A percentile compares a stretch with the other conserved stretches of the same genome.
Conservation (phyloP, 2,797 vertebrate genomes). For the Cuculus canorus region DNA sequence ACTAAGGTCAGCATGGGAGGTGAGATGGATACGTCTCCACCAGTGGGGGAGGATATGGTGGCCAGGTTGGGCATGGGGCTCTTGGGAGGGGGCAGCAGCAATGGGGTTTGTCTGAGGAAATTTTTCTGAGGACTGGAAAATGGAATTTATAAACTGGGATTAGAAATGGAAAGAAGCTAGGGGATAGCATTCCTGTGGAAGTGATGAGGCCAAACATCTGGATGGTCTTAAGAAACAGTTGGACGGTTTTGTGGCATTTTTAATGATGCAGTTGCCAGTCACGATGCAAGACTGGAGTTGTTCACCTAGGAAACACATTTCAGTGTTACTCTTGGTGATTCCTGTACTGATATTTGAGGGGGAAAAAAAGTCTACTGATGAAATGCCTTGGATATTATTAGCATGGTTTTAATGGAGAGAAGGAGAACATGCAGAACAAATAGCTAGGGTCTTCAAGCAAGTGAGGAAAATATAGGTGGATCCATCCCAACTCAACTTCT, state of each 20-base stretch:
- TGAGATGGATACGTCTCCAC: accelerated
- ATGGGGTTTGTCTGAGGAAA: accelerated
- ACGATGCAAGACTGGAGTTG: not conserved
- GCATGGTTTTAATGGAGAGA: not conserved
- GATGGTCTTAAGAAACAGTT: not conserved
- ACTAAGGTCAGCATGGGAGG: not conserved
- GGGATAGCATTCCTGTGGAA: not conserved
- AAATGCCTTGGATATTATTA: not conserved
- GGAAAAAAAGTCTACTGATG: not conserved
- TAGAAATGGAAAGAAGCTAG: not conserved
- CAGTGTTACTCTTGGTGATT: not conserved
- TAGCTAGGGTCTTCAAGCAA: not conserved
- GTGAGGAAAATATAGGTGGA: not conserved
- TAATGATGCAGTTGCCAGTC: not conserved
- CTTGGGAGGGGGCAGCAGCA: not conserved
- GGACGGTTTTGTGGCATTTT: not conserved
- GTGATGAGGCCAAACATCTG: not conserved
- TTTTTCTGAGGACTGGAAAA: not conserved
- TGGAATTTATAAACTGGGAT: not conserved
- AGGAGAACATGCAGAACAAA: not conserved
- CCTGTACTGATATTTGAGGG: not conserved
- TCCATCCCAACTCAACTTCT: not conserved
- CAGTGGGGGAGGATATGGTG: not conserved
- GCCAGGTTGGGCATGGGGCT: not conserved
- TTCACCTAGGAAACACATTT: not conserved